phyloP scores from a whole-genome alignment of 2,113 vertebrate genomes.

The Callocephalon fimbriatum region DNA sequence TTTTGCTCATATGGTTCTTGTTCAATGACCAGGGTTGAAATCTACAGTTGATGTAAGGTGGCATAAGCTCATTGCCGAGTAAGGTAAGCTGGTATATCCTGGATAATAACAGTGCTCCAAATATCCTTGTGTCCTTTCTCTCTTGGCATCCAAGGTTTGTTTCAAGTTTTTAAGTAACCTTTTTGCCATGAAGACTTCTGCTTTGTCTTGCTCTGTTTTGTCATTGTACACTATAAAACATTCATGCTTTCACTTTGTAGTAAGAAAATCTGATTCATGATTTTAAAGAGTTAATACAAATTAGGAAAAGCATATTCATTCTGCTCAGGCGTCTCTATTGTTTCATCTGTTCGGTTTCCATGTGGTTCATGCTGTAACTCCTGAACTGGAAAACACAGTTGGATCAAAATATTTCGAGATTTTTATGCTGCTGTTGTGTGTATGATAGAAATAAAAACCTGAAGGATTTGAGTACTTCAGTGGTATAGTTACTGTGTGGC shows the following conservation, averaged over 20 bases:
- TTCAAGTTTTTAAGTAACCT: not conserved
- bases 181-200: not conserved
- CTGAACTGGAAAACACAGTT: not conserved
- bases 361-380: not conserved
- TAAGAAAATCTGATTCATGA: not conserved
- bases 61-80: not conserved
- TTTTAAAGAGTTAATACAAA: not conserved
- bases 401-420: not conserved
- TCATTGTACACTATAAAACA: not conserved
- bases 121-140: not conserved
- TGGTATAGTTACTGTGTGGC: not conserved
- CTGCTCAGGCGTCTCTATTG: not conserved
- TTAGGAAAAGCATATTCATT: not conserved
- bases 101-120: not conserved
- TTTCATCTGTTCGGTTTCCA: not conserved
- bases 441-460: not conserved
- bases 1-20: not conserved
- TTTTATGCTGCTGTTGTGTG: not conserved
- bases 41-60: not conserved
- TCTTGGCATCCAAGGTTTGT: not conserved
- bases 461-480: not conserved
- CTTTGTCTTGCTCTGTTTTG: not conserved
- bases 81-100: not conserved
- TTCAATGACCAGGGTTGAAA: not conserved
- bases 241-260: not conserved